Evolutionary conservation across 2,113 vertebrate species (phyloP), one percentile per base, ranked within the genome.

Genomic region (Bubalus kerabau): DNA sequence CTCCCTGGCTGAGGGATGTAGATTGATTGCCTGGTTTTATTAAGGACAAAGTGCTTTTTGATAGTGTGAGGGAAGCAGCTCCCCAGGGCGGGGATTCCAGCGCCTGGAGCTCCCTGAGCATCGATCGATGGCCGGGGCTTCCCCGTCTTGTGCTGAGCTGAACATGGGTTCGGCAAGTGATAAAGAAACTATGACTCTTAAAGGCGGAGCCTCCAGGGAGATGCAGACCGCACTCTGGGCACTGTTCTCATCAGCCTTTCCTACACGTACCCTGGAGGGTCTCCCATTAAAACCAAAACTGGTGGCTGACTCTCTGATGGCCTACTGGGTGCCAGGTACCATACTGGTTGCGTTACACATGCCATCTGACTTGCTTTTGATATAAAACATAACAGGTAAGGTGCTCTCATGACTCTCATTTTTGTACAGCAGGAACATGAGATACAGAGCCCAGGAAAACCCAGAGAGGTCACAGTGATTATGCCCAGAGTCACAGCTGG

Each of bases 1-100:
- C 96, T 98, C 98, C 98, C 97, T 3, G 92, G 84, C 82, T 14
- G 94, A 97, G 93, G 60, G 97, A 97, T 98, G 97, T 95, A 94
- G 97, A 98, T 99, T 97, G 98, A 99, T 98, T 83, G 98, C 98
- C 96, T 48, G 21, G 92, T 98, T 98, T 98, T 98, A 98, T 98
- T 98, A 98, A 98, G 98, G 98, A 98, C 98, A 98, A 98, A 97
- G 98, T 87, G 97, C 92, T 98, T 98, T 98, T 98, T 98, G 98
- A 98, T 96, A 97, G 97, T 93, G 97, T 85, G 96, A 98, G 95
- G 97, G 94, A 98, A 98, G 98, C 26, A 0, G 96, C 90, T 98
- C 98, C 98, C 98, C 59, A 90, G 97, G 97, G 98, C 23, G 14
- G 95, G 96, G 92, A 99, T 98, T 98, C 98, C 5, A 84, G 95